Evolutionary conservation across 2,888 invertebrate species (phyloP), one percentile per base, ranked within the genome.

Genomic region (Augiades crinisus): DNA sequence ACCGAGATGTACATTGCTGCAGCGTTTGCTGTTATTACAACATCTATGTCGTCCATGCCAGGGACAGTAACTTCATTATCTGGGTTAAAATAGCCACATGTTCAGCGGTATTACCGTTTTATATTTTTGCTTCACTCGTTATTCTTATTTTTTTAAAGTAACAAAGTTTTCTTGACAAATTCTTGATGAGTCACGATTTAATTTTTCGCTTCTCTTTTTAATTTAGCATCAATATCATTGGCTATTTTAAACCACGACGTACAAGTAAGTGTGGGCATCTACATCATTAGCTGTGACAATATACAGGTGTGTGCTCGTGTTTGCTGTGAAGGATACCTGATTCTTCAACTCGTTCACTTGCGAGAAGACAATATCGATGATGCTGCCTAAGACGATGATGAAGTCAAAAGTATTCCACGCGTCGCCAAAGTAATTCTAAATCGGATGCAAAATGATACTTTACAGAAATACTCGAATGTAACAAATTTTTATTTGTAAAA

Each of bases 371-470:
- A 99, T 99, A 83, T 99, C 98, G 67, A 99, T 97, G 81, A 98
- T 98, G 86, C 98, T 98, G 70, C 98, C 98, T 58, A 98, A 90
- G 3, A 99, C 98, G 71, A 99, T 98, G 72, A 98, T 95, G 82
- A 99, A 98, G 90, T 99, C 98, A 77, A 98, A 98, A 2, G 97
- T 96, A 83, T 99, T 99, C 98, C 98, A 99, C 12, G 98, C 97
- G 82, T 99, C 98, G 21, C 98, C 97, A 75, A 99, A 98, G 84
- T 99, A 99, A 83, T 98, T 98, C 97, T 98, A 88, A 13, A 49
- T 37, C 34, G 10, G 37, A n/a, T n/a, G n/a, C n/a, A n/a, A n/a
- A n/a, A n/a, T n/a, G n/a, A n/a, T n/a, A n/a, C n/a, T n/a, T n/a
- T n/a, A n/a, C n/a, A n/a, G n/a, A n/a, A n/a, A n/a, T n/a, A n/a